Conservation (phyloP, 2,797 vertebrate genomes). For the Tokudaia muenninki region DNA sequence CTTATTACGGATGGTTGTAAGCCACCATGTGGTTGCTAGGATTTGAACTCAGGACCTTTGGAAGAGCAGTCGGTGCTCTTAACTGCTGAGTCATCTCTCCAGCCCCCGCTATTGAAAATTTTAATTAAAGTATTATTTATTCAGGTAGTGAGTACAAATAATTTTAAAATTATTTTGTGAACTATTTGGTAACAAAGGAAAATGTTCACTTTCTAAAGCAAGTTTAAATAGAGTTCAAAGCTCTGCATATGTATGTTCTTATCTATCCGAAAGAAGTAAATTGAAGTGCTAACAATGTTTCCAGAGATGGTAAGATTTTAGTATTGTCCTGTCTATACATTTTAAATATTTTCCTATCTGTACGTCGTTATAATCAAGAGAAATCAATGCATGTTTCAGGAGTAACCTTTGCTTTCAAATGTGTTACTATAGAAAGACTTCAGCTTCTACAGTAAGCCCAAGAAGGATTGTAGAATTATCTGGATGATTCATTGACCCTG, state of each 20-base stretch:
- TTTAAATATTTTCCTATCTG: background rate
- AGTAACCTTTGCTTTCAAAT: background rate
- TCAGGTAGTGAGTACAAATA: background rate
- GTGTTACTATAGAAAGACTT: background rate
- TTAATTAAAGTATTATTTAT: slow-evolving; percentile 32
- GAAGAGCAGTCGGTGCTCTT: too few species aligned
- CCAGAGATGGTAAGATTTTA: background rate
- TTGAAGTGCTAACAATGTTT: background rate
- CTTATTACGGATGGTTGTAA: too few species aligned
- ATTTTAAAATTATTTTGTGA: slow-evolving; percentile 7
- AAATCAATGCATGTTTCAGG: background rate
- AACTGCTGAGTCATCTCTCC: too few species aligned
- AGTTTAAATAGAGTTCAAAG: slow-evolving; percentile 17
- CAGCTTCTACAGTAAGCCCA: background rate
- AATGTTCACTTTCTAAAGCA: background rate
- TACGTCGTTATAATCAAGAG: background rate
- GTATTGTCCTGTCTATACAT: background rate
- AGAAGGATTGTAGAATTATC: background rate
- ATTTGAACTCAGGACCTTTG: too few species aligned
- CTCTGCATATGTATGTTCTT: background rate
- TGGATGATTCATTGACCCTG: slow-evolving; percentile 4
- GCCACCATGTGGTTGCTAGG: too few species aligned
- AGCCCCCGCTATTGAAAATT: background rate
- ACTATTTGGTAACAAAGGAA: background rate
- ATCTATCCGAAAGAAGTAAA: slow-evolving; percentile 13